phyloP scores from a whole-genome alignment of 2,888 invertebrate species.

The Rotaria macrura region DNA sequence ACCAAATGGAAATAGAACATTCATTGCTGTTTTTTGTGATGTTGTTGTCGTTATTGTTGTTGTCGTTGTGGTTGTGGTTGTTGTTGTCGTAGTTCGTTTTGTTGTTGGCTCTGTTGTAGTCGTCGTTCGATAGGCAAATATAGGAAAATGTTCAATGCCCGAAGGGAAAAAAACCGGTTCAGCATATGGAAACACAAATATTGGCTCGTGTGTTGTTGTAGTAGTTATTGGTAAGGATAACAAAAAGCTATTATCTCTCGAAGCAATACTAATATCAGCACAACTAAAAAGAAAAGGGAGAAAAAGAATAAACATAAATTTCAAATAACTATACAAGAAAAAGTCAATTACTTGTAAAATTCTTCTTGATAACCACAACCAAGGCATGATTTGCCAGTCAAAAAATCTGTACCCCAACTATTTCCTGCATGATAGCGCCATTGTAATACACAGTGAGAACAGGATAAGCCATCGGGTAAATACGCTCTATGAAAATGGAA shows the following conservation, averaged over 20 bases:
- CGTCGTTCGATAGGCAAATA: neutral
- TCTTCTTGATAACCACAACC: slow-evolving; percentile 34
- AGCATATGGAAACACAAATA: neutral
- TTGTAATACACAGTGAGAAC: slow-evolving; percentile 48
- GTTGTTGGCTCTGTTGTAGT: neutral
- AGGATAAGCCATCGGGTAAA: slow-evolving; percentile 41
- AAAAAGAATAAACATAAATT: neutral
- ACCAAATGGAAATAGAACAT: neutral
- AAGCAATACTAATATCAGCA: slow-evolving; percentile 5
- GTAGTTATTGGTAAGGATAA: neutral
- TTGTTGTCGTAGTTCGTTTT: neutral
- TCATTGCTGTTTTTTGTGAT: neutral
- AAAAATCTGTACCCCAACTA: slow-evolving; percentile 24
- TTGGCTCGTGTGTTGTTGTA: neutral
- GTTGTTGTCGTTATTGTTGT: too few relatives aligned
- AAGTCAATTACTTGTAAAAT: slow-evolving; percentile 21
- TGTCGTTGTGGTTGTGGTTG: neutral
- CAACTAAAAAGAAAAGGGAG: neutral
- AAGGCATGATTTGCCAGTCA: slow-evolving; percentile 20
- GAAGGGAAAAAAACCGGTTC: neutral
- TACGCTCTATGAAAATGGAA: slow-evolving; percentile 15
- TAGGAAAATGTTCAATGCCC: neutral
- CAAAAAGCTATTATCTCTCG: neutral
- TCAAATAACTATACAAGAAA: neutral
- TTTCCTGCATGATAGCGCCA: slow-evolving; percentile 46